Base-by-base conservation (phyloP, 2,113 vertebrate species). In the Opisthocomus hoazin region DNA sequence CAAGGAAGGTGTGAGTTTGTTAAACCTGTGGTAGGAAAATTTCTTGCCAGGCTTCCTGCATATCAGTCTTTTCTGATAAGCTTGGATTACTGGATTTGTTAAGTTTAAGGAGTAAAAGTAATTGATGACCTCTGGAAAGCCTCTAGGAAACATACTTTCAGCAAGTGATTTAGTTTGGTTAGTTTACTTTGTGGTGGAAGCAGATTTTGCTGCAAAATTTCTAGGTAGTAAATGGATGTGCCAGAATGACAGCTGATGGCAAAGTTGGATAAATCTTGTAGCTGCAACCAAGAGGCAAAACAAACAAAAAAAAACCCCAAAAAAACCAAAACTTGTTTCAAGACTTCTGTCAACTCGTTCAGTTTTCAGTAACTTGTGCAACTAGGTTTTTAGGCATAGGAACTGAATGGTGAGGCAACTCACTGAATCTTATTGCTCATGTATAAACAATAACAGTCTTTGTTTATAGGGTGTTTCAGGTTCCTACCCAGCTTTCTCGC, bases 361-460 rank as follows among this genome's bases (percentile, higher is more conserved):
- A 90, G 70, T 86, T 96, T 89, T 75, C 73, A 91, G n/a, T 85
- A 65, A 90, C 68, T 96, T 97, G 54, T 89, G 78, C 89, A 97
- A 85, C 50, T 26, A 53, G 61, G 37, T 95, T 97, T 96, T 93
- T 87, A 97, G 84, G 65, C 80, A 96, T 80, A 94, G 79, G 81
- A 93, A 91, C 24, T 93, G 46, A 87, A 87, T 69, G 39, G 80
- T 97, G 83, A 97, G 84, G 97, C 95, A 97, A 63, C 27, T 87
- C 85, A 83, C 15, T 41, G 77, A 92, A 83, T 92, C 57, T 88
- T 92, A 82, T 9, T 89, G 74, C 39, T 96, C n/a, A 74, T 77
- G 22, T 78, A 93, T 80, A 80, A 97, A 95, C 58, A 96, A 81
- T 45, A 94, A 91, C 54, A 91, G 58, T 57, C 76, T 95, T 96